Base-by-base conservation (phyloP, 2,888 invertebrate genomes). In the Dasypogon diadema region DNA sequence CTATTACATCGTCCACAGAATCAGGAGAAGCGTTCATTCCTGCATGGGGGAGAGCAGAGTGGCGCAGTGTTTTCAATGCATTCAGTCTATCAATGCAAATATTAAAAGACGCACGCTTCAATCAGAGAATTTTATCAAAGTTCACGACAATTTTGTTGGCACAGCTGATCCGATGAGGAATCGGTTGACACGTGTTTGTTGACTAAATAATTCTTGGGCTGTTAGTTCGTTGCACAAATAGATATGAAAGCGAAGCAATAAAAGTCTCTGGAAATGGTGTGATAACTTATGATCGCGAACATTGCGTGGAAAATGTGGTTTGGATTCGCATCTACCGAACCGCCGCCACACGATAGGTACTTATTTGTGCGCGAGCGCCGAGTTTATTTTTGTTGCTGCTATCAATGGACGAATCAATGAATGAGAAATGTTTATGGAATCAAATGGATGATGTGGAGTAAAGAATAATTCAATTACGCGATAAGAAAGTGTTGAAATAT, bases 391-490 rank as follows among this genome's bases (percentile, higher is more conserved):
- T 12, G n/a, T 42, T 42, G 42, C 12, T 42, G 48, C 65, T 48
- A 65, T 65, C 65, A 65, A 65, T 65, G 65, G 14, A 48, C 5
- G 48, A 26, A 65, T 65, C 65, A 65, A 65, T 65, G 65, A 65
- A 65, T 65, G 65, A 48, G 24, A 46, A 65, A 65, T 65, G 46
- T 65, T 65, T 65, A 48, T 65, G 4, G 46, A 65, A 22, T 65
- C 22, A 65, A 65, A 65, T 65, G 65, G 46, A 65, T 24, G 46
- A 48, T 21, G 42, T 24, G 8, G 26, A 65, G 26, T 48, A 24
- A n/a, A 46, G 46, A 65, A 14, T 65, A 65, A 65, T 65, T 65
- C 65, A 65, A 65, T 46, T 65, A 46, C 24, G n/a, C 22, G 65
- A 65, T 65, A 65, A 65, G 48, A 46, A 46, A 65, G 48, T 46